Evolutionary conservation across 2,113 vertebrate species (phyloP).

Genomic region (Carettochelys insculpta): DNA sequence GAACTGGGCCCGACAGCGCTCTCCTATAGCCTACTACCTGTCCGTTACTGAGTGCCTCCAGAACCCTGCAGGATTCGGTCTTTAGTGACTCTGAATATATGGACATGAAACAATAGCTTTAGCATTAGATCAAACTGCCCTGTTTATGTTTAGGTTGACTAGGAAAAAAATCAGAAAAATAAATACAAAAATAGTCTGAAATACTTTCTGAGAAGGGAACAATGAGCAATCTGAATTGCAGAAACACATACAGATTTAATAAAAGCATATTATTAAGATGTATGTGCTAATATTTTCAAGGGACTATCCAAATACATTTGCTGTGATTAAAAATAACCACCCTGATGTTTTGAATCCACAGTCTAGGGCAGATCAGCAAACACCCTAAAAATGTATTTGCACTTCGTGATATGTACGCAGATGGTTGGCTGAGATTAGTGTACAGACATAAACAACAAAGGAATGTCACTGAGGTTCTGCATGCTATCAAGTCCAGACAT

Average conservation of each 20-base stretch:
- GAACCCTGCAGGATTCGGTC: background rate
- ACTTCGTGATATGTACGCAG: conserved; percentile 35
- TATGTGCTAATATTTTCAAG: background rate
- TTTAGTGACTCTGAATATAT: background rate
- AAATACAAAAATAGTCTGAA: background rate
- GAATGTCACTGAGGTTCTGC: conserved; percentile 6
- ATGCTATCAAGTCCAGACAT: background rate
- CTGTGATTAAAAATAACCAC: background rate
- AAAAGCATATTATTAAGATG: background rate
- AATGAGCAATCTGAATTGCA: background rate
- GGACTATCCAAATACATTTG: background rate
- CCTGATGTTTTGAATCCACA: background rate
- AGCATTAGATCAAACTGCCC: background rate
- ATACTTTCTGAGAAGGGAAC: background rate
- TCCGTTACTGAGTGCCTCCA: background rate
- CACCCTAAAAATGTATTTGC: conserved; percentile 41
- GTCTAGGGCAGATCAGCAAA: background rate
- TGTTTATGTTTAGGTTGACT: background rate
- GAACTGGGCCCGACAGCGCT: background rate
- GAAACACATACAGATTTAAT: background rate
- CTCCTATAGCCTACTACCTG: background rate
- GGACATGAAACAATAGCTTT: background rate
- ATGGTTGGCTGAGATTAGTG: conserved; percentile 48
- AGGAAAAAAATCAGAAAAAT: background rate
- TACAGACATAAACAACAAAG: conserved; percentile 63